phyloP scores from a whole-genome alignment of 2,797 vertebrate genomes.

The Rhinoraja longicauda region DNA sequence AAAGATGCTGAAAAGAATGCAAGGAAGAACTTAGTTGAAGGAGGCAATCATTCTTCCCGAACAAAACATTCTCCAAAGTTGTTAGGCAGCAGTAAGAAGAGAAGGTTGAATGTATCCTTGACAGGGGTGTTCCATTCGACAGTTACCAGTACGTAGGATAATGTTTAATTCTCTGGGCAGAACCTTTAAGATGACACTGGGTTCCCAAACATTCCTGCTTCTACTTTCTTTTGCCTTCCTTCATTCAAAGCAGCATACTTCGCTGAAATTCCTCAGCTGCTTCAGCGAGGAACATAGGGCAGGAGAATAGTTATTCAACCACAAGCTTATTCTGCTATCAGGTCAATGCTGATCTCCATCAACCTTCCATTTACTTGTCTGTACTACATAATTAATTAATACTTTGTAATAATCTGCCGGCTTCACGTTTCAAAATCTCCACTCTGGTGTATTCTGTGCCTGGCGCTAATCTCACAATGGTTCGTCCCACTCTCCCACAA shows the following conservation, averaged over 20 bases:
- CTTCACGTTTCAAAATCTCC: background rate
- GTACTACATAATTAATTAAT: background rate
- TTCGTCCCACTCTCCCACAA: background rate
- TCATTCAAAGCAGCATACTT: background rate
- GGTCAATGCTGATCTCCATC: background rate
- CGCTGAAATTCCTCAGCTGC: background rate
- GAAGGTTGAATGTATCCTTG: background rate
- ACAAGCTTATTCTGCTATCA: background rate
- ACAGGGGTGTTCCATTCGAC: background rate
- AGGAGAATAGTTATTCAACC: background rate
- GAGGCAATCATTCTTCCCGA: background rate
- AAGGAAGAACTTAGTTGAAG: background rate
- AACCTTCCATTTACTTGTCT: background rate
- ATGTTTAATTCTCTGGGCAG: background rate
- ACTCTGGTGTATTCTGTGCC: background rate
- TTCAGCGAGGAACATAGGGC: background rate
- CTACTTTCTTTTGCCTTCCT: background rate
- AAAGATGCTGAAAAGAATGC: background rate
- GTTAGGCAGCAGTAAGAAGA: background rate
- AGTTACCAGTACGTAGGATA: background rate
- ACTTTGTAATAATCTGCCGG: background rate
- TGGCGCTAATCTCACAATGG: background rate
- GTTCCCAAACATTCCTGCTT: background rate
- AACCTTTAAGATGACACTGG: background rate
- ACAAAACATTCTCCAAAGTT: background rate